Base-by-base conservation (phyloP, 2,797 vertebrate species). In the Coilia nasus region DNA sequence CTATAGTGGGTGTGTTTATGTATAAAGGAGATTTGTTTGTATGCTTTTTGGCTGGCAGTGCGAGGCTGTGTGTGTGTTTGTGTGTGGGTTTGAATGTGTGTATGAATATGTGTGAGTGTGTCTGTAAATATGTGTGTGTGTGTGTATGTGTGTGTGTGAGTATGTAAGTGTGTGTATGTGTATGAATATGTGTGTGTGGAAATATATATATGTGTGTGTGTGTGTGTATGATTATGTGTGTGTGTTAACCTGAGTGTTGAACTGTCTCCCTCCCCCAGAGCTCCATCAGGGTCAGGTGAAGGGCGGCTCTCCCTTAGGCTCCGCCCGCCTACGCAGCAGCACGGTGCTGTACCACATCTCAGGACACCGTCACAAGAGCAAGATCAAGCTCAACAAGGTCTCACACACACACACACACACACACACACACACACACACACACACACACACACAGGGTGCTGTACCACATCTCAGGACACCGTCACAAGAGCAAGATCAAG, bases 331-430 rank as follows among this genome's bases (percentile, higher is more conserved):
- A 91, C 93, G 97, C 83, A 97, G 97, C 89, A 96, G 97, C 89
- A 96, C 98, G 0, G 97, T 99, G 54, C 97, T 99, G 87, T 98
- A 99, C 94, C 97, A 99, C 93, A 98, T 99, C 92, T 99, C 98
- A 50, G 98, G 98, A 88, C 98, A 99, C 92, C 96, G 99, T 86
- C 97, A 99, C 94, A 97, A 97, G 93, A 97, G 97, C 95, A 99
- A 99, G 94, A 93, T 99, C 93, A 99, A 99, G 94, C 96, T 99
- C 92, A 99, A 99, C 94, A 99, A 99, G 91, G 98, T 99, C n/a
- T n/a, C n/a, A n/a, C n/a, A n/a, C n/a, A 96, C 60, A 28, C 28
- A 71, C 64, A 54, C 50, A 54, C 50, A 54, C 50, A 54, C 50
- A 54, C 50, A 54, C 50, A 54, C 50, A 54, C 50, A 54, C 50